Conservation (phyloP, 2,888 invertebrate genomes). For the Coleophora flavipennella region DNA sequence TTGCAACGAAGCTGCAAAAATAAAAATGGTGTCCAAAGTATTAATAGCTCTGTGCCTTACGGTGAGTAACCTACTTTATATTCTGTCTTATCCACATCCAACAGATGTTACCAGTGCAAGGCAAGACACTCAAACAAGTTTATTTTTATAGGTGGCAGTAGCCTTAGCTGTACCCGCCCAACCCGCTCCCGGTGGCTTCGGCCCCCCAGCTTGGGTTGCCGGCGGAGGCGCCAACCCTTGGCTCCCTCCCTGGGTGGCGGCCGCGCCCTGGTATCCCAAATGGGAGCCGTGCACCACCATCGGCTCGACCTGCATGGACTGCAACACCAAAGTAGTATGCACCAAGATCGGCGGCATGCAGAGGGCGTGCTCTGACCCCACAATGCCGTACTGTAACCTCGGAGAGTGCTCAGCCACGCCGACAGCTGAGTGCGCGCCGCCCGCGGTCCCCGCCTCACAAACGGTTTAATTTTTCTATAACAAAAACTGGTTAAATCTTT, state of each 20-base stretch:
- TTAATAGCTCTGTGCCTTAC: conserved; percentile 38
- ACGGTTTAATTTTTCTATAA: no score
- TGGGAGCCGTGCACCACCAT: conserved; percentile 48
- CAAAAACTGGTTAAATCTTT: no score
- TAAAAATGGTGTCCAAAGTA: conserved; percentile 50
- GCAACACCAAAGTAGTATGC: conserved; percentile 48
- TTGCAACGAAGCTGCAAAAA: conserved; percentile 13
- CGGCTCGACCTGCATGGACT: conserved; percentile 46
- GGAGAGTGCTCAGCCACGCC: conserved; percentile 63
- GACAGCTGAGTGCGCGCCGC: conserved; percentile 39
- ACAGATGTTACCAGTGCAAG: no score
- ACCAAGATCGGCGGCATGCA: conserved; percentile 52
- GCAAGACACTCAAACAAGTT: not conserved
- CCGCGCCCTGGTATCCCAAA: conserved; percentile 52
- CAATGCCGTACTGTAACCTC: conserved; percentile 54
- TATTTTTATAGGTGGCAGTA: conserved; percentile 33
- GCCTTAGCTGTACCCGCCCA: conserved; percentile 39
- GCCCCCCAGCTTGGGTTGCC: conserved; percentile 15
- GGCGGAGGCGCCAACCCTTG: conserved; percentile 40
- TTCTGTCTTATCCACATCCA: no score
- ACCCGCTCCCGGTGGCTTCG: conserved; percentile 7
- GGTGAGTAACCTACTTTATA: conserved; percentile 34
- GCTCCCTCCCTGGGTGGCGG: conserved; percentile 55
- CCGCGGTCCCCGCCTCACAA: conserved; percentile 8
- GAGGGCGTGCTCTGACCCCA: conserved; percentile 47